Percentiles rank a stretch among this genome's conserved stretches.
These are phyloP conservation scores for Andinoacara biseriatus DNA, from an alignment of 2,113 vertebrate species.

Conservation along the genomic window DNA sequence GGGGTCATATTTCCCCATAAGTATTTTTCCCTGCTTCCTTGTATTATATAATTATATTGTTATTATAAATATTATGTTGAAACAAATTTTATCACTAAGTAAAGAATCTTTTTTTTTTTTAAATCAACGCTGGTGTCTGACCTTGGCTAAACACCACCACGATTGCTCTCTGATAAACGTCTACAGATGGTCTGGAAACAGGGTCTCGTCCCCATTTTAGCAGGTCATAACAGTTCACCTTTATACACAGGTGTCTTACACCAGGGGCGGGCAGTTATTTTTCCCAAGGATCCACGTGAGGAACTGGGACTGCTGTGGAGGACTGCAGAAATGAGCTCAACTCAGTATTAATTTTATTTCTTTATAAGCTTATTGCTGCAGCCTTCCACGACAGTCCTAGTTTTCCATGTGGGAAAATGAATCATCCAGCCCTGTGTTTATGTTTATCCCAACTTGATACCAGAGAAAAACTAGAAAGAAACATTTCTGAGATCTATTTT, in stretches of 20 bases:
- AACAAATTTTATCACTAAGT: no score
- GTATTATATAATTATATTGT: no score
- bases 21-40: neutral
- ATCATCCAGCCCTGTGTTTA: neutral
- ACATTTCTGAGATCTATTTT: neutral
- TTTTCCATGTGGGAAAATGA: neutral
- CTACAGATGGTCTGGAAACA: conserved; percentile 19
- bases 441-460: neutral
- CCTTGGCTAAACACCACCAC: conserved; percentile 5
- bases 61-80: no score
- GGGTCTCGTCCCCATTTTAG: neutral
- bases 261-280: neutral
- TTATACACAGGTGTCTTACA: neutral
- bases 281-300: neutral
- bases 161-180: conserved; percentile 4
- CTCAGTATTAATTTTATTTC: neutral
- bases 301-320: neutral
- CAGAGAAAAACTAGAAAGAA: neutral
- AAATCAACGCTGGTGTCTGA: neutral
- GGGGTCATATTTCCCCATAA: neutral
- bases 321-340: accelerated
- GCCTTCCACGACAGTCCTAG: no score
- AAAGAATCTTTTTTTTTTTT: neutral
- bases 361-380: neutral
- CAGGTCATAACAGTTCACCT: neutral